phyloP scores from a whole-genome alignment of 2,113 vertebrate species.

The Plectropomus leopardus region DNA sequence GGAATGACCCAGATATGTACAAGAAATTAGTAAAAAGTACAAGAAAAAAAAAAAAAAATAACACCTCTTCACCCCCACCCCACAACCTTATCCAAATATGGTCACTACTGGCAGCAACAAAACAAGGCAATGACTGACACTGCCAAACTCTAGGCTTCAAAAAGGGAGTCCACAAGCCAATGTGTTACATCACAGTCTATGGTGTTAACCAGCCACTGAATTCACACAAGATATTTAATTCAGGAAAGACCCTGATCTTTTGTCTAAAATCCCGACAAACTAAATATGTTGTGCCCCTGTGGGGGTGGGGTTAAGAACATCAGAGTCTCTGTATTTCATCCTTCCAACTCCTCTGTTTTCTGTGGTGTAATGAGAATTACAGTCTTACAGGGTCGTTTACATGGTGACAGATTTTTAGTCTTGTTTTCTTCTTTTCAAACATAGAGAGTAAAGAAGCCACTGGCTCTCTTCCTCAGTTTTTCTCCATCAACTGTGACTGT shows the following conservation, averaged over 20 bases:
- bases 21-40: no score
- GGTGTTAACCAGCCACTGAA: no score
- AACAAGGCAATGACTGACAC: no score
- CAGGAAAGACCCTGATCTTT: background rate
- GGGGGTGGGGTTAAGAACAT: background rate
- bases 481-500: conserved; percentile 37
- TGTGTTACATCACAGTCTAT: no score
- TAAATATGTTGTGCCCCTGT: background rate
- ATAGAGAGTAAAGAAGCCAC: background rate
- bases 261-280: background rate
- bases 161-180: no score
- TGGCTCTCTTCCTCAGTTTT: conserved; percentile 1
- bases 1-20: no score
- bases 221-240: no score
- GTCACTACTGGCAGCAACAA: no score
- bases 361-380: conserved; percentile 19
- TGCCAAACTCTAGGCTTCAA: no score
- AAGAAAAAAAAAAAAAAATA: no score
- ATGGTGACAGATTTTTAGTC: conserved; percentile 38
- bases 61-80: no score
- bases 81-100: no score
- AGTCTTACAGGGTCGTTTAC: conserved; percentile 18
- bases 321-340: conserved; percentile 5
- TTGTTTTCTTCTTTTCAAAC: conserved; percentile 16
- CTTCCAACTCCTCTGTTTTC: conserved; percentile 11